Percentiles rank a stretch among this genome's conserved stretches.
Evolutionary conservation across 2,797 vertebrate genomes (phyloP).

Genomic region (Sebastes minor): DNA sequence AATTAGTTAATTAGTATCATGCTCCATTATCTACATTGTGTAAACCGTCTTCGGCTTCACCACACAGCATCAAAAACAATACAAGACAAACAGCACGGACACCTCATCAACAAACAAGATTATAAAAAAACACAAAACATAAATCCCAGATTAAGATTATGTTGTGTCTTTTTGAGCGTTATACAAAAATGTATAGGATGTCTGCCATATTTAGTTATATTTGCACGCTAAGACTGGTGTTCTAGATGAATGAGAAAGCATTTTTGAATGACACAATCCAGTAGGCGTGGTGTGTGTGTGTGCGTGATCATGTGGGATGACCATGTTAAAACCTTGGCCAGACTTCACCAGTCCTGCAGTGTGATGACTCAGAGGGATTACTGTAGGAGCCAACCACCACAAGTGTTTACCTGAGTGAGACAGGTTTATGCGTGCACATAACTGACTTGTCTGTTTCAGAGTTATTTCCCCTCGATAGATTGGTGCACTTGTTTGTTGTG

Average conservation of each 20-base stretch:
- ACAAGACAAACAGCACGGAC: background rate
- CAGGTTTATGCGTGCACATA: background rate
- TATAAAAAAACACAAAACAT: background rate
- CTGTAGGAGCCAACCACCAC: background rate
- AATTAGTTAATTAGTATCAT: background rate
- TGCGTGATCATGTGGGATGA: background rate
- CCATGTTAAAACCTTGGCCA: background rate
- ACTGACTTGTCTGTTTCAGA: constrained; percentile 2
- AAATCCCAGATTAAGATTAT: background rate
- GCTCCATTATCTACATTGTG: background rate
- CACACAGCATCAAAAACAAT: background rate
- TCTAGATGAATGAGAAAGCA: background rate
- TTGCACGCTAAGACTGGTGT: background rate
- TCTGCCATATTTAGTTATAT: background rate
- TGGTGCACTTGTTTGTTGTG: constrained; percentile 14
- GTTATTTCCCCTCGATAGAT: constrained; percentile 9
- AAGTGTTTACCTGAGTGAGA: background rate
- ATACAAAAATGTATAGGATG: background rate
- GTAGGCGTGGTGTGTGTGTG: background rate
- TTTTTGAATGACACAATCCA: constrained; percentile 8
- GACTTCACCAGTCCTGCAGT: background rate
- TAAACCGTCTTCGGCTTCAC: background rate
- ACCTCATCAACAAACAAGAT: background rate
- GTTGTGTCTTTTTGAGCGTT: background rate
- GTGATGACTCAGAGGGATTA: background rate